phyloP scores from a whole-genome alignment of 2,888 invertebrate species.

The Venusia cambrica region DNA sequence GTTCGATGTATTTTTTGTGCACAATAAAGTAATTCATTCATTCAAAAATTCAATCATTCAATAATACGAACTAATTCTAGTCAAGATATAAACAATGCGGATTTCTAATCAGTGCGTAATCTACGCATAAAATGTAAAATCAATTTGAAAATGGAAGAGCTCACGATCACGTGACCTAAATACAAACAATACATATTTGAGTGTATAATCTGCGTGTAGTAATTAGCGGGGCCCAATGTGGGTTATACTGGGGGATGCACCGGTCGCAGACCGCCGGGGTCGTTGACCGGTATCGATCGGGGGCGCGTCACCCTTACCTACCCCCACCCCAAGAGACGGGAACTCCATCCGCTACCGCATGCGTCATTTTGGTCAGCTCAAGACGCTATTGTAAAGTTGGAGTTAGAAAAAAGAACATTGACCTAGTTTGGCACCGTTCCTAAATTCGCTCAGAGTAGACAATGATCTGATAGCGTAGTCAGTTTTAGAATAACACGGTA shows the following conservation, averaged over 20 bases:
- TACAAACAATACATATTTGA: slow-evolving; percentile 53
- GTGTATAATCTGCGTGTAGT: slow-evolving; percentile 56
- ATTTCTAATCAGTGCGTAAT: slow-evolving; percentile 4
- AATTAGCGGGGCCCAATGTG: slow-evolving; percentile 67
- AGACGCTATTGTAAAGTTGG: slow-evolving; percentile 34
- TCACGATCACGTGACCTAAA: slow-evolving; percentile 46
- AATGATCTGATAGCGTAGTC: slow-evolving; percentile 11
- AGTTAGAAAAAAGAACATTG: slow-evolving; percentile 31
- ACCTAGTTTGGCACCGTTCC: slow-evolving; percentile 24
- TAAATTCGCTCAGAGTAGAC: slow-evolving; percentile 10
- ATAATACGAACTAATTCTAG: too few species aligned
- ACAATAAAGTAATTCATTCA: too few species aligned
- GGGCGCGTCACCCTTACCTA: slow-evolving; percentile 59
- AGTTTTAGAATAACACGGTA: slow-evolving; percentile 9
- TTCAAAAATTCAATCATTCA: too few species aligned
- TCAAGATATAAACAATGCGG: too few species aligned
- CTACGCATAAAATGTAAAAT: slow-evolving; percentile 15
- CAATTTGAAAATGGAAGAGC: slow-evolving; percentile 16
- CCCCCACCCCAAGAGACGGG: slow-evolving; percentile 36
- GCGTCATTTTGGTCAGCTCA: slow-evolving; percentile 72
- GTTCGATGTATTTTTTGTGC: too few species aligned
- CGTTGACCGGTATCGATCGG: slow-evolving; percentile 78
- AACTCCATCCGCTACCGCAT: slow-evolving; percentile 63
- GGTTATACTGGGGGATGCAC: slow-evolving; percentile 59
- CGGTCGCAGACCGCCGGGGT: slow-evolving; percentile 67